These are phyloP conservation scores for Calameuta filiformis DNA, from an alignment of 2,888 invertebrate genomes.

Conservation along the genomic window DNA sequence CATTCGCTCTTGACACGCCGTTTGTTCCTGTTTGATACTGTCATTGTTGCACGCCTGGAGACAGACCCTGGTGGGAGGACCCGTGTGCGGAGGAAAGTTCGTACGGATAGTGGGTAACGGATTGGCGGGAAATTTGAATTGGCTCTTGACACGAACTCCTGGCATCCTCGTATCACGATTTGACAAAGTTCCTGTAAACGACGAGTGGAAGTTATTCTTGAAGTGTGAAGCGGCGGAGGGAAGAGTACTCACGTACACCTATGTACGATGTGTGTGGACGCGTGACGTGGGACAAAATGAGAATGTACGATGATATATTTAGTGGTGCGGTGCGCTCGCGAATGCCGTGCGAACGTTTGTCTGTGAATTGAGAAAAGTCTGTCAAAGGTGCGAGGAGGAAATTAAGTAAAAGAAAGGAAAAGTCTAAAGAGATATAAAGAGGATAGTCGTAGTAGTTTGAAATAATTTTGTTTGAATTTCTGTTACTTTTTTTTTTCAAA, in stretches of 20 bases:
- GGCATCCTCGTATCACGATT: not conserved
- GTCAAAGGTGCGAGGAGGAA: constrained; percentile 9
- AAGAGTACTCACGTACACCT: not conserved
- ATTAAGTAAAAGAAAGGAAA: not conserved
- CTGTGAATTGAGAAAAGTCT: not conserved
- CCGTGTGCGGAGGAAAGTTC: not conserved
- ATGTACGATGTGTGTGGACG: not conserved
- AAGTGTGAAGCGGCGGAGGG: not conserved
- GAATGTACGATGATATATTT: not conserved
- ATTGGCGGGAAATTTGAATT: not conserved
- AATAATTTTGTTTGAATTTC: not conserved
- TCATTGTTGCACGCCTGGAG: not conserved
- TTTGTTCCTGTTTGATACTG: not conserved
- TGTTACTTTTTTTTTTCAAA: not conserved
- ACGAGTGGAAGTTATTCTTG: not conserved
- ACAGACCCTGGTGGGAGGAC: not conserved
- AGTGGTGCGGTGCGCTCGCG: constrained; percentile 1
- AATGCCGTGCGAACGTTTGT: not conserved
- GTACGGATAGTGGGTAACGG: not conserved
- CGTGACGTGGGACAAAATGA: not conserved
- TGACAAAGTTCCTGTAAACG: not conserved
- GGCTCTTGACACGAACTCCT: not conserved
- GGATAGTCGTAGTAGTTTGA: not conserved
- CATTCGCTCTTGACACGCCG: not conserved
- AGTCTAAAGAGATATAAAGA: constrained; percentile 16